A percentile compares a stretch with the other conserved stretches of the same genome.
Conservation (phyloP, 37 sponge, comb jelly and placozoan genomes). For the Haliclona indistincta region DNA sequence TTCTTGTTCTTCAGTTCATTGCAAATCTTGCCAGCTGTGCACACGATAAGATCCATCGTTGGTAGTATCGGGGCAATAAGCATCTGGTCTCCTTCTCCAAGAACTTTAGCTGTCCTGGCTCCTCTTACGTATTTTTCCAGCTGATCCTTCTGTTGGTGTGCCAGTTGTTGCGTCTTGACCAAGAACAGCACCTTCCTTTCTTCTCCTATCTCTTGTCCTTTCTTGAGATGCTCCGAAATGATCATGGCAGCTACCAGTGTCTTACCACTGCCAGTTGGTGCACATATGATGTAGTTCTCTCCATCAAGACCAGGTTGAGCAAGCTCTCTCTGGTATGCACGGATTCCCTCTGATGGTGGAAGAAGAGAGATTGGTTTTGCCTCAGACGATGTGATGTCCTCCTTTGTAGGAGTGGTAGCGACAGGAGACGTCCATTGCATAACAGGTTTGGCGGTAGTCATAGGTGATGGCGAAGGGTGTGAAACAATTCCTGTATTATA, state of each 20-base stretch:
- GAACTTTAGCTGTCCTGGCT: slow-evolving; percentile 21
- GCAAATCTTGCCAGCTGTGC: slow-evolving; percentile 60
- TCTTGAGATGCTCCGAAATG: slow-evolving; percentile 45
- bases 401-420: no score
- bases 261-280: slow-evolving; percentile 79
- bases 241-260: slow-evolving; percentile 63
- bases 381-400: no score
- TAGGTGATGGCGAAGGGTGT: no score
- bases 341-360: not conserved
- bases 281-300: slow-evolving; percentile 67
- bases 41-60: slow-evolving; percentile 48
- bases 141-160: slow-evolving; percentile 57
- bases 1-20: slow-evolving; percentile 22
- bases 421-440: no score
- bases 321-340: slow-evolving; percentile 61
- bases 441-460: no score
- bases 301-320: slow-evolving; percentile 65
- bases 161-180: slow-evolving; percentile 53
- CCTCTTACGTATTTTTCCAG: slow-evolving; percentile 41
- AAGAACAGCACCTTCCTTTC: slow-evolving; percentile 55
- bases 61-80: slow-evolving; percentile 2
- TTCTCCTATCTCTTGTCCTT: not conserved
- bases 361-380: no score
- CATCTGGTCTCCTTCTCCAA: slow-evolving; percentile 29
- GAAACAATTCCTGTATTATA: no score